Evolutionary conservation across 2,113 vertebrate genomes (phyloP).

Genomic region (Notothenia rossii): DNA sequence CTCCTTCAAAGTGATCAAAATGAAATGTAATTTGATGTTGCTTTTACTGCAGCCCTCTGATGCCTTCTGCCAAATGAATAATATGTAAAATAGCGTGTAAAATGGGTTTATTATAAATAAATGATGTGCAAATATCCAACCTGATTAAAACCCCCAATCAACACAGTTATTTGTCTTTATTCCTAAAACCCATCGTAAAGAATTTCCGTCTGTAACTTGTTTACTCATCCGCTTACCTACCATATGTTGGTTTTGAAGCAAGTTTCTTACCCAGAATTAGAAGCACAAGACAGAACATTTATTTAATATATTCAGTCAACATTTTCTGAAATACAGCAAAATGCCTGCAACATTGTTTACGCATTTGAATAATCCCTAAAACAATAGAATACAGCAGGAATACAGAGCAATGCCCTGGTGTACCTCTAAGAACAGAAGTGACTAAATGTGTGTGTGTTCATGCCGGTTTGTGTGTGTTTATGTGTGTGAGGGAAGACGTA

Average conservation of each 20-base stretch:
- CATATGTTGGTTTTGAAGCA: constrained; percentile 52
- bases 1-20: constrained; percentile 13
- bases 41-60: constrained; percentile 22
- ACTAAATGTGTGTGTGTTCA: constrained; percentile 7
- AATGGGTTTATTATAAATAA: constrained; percentile 36
- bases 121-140: constrained; percentile 17
- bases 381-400: constrained; percentile 46
- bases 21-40: constrained; percentile 13
- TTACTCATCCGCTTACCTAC: constrained; percentile 39
- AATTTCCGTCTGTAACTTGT: constrained; percentile 31
- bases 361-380: constrained; percentile 57
- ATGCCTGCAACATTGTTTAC: constrained; percentile 58
- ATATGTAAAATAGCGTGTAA: neutral
- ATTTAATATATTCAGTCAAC: constrained; percentile 53
- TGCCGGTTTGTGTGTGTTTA: constrained; percentile 14
- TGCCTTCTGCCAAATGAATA: constrained; percentile 19
- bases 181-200: constrained; percentile 22
- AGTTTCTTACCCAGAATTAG: constrained; percentile 49
- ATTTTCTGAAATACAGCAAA: constrained; percentile 52
- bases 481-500: constrained; percentile 6
- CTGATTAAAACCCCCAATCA: constrained; percentile 30
- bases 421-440: constrained; percentile 51
- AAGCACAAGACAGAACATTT: constrained; percentile 41
- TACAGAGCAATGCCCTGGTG: constrained; percentile 38
- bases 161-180: constrained; percentile 15